Base-by-base conservation (phyloP, 2,113 vertebrate species). In the Festucalex cinctus region DNA sequence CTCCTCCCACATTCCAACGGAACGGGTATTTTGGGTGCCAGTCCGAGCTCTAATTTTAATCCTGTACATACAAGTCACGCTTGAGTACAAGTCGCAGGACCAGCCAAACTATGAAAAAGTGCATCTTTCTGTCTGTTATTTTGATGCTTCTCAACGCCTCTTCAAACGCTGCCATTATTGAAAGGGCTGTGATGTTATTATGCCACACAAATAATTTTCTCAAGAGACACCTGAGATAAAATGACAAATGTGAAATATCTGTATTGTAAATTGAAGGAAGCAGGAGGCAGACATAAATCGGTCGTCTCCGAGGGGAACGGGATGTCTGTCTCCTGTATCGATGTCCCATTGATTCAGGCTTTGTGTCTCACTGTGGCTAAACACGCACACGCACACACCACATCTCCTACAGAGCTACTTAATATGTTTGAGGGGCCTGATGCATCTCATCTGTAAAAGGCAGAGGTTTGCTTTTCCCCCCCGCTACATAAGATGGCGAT, bases 311-410 rank as follows among this genome's bases (percentile, higher is more conserved):
- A 56, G 75, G 79, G 79, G 82, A 86, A 78, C 71, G 65, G 82
- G 70, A 73, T 63, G 78, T 63, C 85, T 79, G 84, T 81, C 88
- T 86, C 82, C 76, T 61, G 70, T 86, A 90, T 90, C 79, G 76
- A 87, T 86, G 84, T 86, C 84, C 72, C 83, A 91, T 86, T 85
- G 88, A 92, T 90, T 88, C 77, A 80, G 78, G 80, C 85, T 86
- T 84, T 79, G 73, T 80, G 79, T 88, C 89, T 83, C 78, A 87
- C 79, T 75, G 77, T 60, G 65, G 12, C 67, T 59, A 74, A 69
- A 75, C 78, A 77, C 62, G 17, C 16, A 5, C 56, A 16, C 14
- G 1, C 19, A 1, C 41, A 16, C 41, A 44, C 41, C 58, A 22
- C 75, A 83, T 85, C 83, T 86, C 81, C 84, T 68, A 73, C 75